Evolutionary conservation across 2,888 invertebrate genomes (phyloP).

Genomic region (Drosophila bunnanda): DNA sequence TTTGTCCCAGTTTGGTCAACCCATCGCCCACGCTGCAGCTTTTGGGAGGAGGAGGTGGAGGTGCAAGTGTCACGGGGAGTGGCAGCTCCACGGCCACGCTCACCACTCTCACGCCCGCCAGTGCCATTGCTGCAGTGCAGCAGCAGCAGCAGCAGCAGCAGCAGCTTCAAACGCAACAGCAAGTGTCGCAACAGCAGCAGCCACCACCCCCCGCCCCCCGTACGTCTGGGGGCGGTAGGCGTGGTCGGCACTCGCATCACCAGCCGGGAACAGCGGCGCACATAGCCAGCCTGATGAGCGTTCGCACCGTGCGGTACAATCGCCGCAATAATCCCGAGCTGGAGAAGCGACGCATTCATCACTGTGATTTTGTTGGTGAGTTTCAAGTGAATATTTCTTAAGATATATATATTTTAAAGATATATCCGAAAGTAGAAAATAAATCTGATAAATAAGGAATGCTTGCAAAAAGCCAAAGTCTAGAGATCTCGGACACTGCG

Average conservation of each 20-base stretch:
- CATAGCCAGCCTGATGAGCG: conserved; percentile 82
- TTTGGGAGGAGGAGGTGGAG: conserved; percentile 45
- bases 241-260: conserved; percentile 73
- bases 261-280: conserved; percentile 81
- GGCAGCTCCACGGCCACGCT: conserved; percentile 62
- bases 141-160: conserved; percentile 44
- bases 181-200: conserved; percentile 43
- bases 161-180: conserved; percentile 40
- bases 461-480: neutral
- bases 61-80: conserved; percentile 17
- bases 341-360: conserved; percentile 97
- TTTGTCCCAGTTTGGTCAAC: conserved; percentile 80
- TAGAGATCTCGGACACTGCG: conserved; percentile 5
- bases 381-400: conserved; percentile 28
- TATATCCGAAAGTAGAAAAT: neutral
- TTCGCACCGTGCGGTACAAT: conserved; percentile 90
- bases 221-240: conserved; percentile 44
- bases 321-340: conserved; percentile 98
- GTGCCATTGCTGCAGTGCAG: conserved; percentile 48
- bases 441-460: neutral
- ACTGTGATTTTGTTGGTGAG: conserved; percentile 97
- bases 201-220: conserved; percentile 55
- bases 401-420: neutral
- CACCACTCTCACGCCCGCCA: conserved; percentile 71
- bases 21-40: conserved; percentile 64